These are phyloP conservation scores for Epinephelus malabaricus DNA, from an alignment of 2,797 vertebrate genomes.

Conservation along the genomic window DNA sequence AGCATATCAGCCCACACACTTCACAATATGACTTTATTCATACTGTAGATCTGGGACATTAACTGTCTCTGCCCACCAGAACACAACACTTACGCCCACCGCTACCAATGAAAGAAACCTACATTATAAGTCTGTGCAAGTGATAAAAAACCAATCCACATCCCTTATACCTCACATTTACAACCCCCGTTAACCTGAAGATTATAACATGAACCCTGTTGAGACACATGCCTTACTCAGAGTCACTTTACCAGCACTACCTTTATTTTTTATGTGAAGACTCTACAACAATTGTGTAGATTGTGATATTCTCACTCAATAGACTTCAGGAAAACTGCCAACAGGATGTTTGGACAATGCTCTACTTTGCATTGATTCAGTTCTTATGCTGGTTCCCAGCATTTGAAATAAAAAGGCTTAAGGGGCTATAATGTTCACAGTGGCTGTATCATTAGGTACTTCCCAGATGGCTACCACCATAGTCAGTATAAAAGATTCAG, in stretches of 20 bases:
- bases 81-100: conserved; percentile 85
- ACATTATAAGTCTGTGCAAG: conserved; percentile 74
- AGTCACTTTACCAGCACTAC: conserved; percentile 12
- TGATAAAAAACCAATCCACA: conserved; percentile 65
- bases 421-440: conserved; percentile 59
- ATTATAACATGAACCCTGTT: conserved; percentile 55
- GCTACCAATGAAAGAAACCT: conserved; percentile 70
- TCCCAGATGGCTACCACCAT: conserved; percentile 47
- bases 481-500: conserved; percentile 25
- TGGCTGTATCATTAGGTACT: conserved; percentile 63
- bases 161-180: conserved; percentile 64
- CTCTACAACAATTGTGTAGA: conserved; percentile 22
- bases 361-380: conserved; percentile 46
- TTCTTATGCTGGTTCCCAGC: conserved; percentile 47
- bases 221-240: conserved; percentile 31
- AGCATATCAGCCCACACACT: conserved; percentile 88
- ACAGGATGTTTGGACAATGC: conserved; percentile 53
- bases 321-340: conserved; percentile 60
- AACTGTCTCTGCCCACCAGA: conserved; percentile 86
- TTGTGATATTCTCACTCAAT: conserved; percentile 44
- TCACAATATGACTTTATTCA: conserved; percentile 89
- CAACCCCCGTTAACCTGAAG: conserved; percentile 64
- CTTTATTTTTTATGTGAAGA: conserved; percentile 27
- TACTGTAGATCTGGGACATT: conserved; percentile 86
- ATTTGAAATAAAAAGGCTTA: conserved; percentile 62